Percentiles rank a stretch among this genome's conserved stretches.
Conservation (phyloP, 2,888 invertebrate species). For the Drosophila paramelanica region DNA sequence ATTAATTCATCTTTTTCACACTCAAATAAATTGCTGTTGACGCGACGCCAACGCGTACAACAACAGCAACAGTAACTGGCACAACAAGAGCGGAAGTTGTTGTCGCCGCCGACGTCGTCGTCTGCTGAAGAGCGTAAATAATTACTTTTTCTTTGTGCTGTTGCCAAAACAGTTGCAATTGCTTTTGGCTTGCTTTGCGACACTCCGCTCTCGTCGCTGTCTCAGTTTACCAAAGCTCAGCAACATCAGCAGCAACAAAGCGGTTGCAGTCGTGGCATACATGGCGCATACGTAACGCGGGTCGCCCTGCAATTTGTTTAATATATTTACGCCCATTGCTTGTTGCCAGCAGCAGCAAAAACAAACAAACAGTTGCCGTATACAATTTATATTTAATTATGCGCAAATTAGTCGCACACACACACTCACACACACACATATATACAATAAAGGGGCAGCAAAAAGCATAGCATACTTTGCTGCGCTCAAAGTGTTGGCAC, state of each 20-base stretch:
- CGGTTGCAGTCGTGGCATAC: constrained; percentile 55
- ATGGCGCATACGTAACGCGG: constrained; percentile 70
- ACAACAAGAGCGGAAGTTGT: constrained; percentile 55
- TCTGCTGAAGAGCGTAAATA: constrained; percentile 79
- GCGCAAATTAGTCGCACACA: constrained; percentile 77
- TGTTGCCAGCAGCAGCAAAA: constrained; percentile 54
- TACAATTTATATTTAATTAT: constrained; percentile 83
- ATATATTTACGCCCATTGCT: constrained; percentile 81
- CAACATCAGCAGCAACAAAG: constrained; percentile 15
- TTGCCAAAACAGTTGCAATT: constrained; percentile 79
- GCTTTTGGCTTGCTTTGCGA: constrained; percentile 39
- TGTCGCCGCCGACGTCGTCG: constrained; percentile 60
- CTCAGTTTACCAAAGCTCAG: constrained; percentile 58
- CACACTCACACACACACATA: constrained; percentile 8
- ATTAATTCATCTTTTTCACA: constrained; percentile 81
- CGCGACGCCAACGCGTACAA: constrained; percentile 68
- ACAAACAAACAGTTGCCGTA: constrained; percentile 70
- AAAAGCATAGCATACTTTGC: constrained; percentile 66
- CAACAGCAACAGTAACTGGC: constrained; percentile 33
- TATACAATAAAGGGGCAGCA: constrained; percentile 26
- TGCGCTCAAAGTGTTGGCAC: constrained; percentile 72
- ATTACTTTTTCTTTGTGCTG: constrained; percentile 79
- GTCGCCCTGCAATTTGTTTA: constrained; percentile 72
- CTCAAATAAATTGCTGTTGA: constrained; percentile 81
- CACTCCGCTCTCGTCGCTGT: constrained; percentile 38